Evolutionary conservation across 2,113 vertebrate genomes (phyloP).

Genomic region (Scalopus aquaticus): DNA sequence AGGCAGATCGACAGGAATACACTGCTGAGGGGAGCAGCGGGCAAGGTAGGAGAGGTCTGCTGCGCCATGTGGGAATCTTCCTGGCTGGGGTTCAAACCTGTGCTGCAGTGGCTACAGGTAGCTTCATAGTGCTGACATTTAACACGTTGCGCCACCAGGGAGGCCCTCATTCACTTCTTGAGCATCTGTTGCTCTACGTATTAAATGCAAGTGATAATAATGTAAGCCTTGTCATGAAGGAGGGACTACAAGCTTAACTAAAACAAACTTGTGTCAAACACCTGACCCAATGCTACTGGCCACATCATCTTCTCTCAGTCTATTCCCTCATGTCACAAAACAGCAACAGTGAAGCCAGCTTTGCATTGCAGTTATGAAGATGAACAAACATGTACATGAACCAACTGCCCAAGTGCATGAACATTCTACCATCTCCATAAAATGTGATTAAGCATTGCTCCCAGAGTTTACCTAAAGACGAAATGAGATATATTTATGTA

Average conservation of each 20-base stretch:
- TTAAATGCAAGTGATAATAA: not conserved
- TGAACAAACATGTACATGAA: not conserved
- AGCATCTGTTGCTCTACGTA: not conserved
- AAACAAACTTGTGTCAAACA: not conserved
- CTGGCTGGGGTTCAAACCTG: too few relatives aligned
- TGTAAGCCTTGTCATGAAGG: not conserved
- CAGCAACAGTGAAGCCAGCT: not conserved
- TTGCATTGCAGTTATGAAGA: not conserved
- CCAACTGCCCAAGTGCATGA: not conserved
- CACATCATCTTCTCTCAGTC: not conserved
- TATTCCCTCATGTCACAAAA: not conserved
- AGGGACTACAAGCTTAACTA: not conserved
- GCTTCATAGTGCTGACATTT: too few relatives aligned
- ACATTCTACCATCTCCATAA: not conserved
- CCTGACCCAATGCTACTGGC: not conserved
- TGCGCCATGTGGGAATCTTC: too few relatives aligned
- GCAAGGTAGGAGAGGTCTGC: too few relatives aligned
- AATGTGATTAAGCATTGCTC: not conserved
- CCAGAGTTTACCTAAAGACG: not conserved
- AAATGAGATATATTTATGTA: not conserved
- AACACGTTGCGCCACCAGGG: too few relatives aligned
- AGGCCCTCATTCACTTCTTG: too few relatives aligned
- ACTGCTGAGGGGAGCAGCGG: too few relatives aligned
- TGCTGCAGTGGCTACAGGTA: too few relatives aligned
- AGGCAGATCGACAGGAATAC: too few relatives aligned